Evolutionary conservation across 2,113 vertebrate genomes (phyloP).

Genomic region (Budorcas taxicolor): DNA sequence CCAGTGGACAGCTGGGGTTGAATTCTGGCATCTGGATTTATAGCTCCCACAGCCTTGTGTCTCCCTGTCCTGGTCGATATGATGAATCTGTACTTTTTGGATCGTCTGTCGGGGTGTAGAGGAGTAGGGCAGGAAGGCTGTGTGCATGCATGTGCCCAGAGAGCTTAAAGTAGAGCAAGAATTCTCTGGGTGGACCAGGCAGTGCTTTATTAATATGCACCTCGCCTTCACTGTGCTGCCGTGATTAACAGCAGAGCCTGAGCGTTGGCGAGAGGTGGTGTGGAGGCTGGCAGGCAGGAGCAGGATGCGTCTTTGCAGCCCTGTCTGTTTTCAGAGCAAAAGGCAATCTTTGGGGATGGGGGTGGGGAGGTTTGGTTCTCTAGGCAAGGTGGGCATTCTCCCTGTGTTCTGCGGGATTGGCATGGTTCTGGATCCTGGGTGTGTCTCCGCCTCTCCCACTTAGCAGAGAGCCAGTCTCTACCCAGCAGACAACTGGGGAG

Average conservation of each 20-base stretch:
- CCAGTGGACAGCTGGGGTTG: background rate
- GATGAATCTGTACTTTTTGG: background rate
- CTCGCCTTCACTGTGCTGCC: background rate
- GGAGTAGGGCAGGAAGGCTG: background rate
- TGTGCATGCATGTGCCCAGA: background rate
- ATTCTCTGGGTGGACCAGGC: background rate
- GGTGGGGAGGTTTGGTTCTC: background rate
- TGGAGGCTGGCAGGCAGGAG: background rate
- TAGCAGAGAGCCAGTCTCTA: background rate
- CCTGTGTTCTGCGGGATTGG: background rate
- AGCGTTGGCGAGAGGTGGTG: background rate
- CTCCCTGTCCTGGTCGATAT: background rate
- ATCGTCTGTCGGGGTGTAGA: background rate
- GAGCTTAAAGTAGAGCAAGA: background rate
- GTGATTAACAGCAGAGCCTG: background rate
- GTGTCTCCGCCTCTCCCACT: background rate
- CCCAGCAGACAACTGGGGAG: background rate
- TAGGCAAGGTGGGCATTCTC: background rate
- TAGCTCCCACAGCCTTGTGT: background rate
- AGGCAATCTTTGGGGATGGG: background rate
- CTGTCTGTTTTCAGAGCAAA: background rate
- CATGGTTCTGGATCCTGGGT: background rate
- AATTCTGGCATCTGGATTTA: background rate
- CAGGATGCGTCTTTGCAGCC: background rate
- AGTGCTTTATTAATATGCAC: background rate